These are phyloP conservation scores for Drosophila hydei DNA, from an alignment of 1,140 invertebrate genomes.

Conservation along the genomic window DNA sequence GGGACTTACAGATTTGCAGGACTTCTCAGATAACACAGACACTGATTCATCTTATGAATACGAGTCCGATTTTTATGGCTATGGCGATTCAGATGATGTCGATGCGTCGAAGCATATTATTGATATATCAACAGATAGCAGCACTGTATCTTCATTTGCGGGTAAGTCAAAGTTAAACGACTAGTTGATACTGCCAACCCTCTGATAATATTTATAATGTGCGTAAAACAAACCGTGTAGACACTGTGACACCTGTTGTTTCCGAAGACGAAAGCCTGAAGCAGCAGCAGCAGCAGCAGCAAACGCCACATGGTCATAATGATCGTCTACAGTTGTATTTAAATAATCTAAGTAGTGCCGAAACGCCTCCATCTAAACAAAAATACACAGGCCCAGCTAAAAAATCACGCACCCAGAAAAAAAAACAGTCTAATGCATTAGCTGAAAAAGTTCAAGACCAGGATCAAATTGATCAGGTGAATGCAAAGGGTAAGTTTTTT, in stretches of 20 bases:
- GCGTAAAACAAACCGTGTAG: constrained; percentile 74
- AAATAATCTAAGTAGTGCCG: constrained; percentile 61
- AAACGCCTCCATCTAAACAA: constrained; percentile 59
- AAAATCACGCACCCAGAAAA: constrained; percentile 60
- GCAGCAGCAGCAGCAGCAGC: constrained; percentile 18
- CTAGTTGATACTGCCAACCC: constrained; percentile 80
- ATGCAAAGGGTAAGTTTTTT: constrained; percentile 66
- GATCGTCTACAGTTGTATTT: constrained; percentile 63
- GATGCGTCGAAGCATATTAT: constrained; percentile 48
- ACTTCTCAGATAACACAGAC: constrained; percentile 40
- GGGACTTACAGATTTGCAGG: constrained; percentile 36
- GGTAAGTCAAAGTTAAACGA: constrained; percentile 61
- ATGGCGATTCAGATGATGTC: constrained; percentile 57
- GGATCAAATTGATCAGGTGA: constrained; percentile 27
- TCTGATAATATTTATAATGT: constrained; percentile 80
- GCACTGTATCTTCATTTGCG: constrained; percentile 54
- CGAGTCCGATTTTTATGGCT: constrained; percentile 61
- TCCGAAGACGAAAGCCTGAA: constrained; percentile 62
- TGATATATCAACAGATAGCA: constrained; percentile 69
- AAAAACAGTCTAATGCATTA: constrained; percentile 50
- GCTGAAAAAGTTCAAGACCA: constrained; percentile 6
- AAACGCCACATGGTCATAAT: constrained; percentile 17
- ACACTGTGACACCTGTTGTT: constrained; percentile 79
- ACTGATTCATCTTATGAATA: constrained; percentile 59
- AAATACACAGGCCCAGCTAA: constrained; percentile 35